These are phyloP conservation scores for Lacerta bilineata DNA, from an alignment of 2,797 vertebrate species.

Conservation along the genomic window DNA sequence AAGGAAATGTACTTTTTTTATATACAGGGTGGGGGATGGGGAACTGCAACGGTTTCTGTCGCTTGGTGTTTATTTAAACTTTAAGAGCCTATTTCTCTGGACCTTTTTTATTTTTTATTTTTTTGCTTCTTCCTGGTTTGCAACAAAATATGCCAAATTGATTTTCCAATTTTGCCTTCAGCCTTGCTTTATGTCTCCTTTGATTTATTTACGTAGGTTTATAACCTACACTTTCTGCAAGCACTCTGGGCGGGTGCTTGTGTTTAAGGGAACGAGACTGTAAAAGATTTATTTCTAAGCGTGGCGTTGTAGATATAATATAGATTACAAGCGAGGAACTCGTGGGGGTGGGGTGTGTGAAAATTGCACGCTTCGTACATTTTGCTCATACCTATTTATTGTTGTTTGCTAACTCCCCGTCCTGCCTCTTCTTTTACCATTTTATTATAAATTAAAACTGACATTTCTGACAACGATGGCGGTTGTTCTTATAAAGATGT, in stretches of 20 bases:
- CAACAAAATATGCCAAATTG: conserved; percentile 50
- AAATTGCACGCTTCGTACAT: neutral
- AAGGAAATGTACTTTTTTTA: conserved; percentile 73
- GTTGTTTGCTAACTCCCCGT: neutral
- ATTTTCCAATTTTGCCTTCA: conserved; percentile 55
- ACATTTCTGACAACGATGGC: neutral
- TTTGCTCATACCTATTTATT: neutral
- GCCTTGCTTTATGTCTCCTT: conserved; percentile 32
- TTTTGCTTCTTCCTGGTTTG: neutral
- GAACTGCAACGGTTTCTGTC: conserved; percentile 58
- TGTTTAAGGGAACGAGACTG: conserved; percentile 14
- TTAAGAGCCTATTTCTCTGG: conserved; percentile 58
- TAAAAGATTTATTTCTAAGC: conserved; percentile 33
- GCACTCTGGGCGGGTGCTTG: conserved; percentile 24
- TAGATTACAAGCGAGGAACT: conserved; percentile 7
- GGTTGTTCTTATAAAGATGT: neutral
- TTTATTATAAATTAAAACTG: conserved; percentile 1
- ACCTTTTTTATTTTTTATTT: too few species aligned
- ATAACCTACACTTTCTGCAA: conserved; percentile 37
- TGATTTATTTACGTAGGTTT: conserved; percentile 47
- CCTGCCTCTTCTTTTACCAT: neutral
- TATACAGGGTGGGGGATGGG: conserved; percentile 70
- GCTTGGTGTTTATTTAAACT: conserved; percentile 67
- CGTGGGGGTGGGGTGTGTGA: neutral
- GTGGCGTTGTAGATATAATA: neutral